Evolutionary conservation across 2,113 vertebrate genomes (phyloP).

Genomic region (Cinclus mexicanus): DNA sequence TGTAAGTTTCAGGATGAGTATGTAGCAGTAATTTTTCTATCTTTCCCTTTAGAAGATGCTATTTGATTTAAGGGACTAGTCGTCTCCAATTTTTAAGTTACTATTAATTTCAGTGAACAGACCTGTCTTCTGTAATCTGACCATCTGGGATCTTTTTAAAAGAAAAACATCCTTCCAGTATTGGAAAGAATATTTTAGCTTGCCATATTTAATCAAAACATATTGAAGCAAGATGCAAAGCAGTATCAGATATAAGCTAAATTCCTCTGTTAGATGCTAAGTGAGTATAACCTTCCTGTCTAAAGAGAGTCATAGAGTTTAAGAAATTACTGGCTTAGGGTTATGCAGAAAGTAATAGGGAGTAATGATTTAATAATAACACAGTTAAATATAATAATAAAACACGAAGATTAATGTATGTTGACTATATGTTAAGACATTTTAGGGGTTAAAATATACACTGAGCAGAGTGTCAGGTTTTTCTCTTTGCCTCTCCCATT

Average conservation of each 20-base stretch:
- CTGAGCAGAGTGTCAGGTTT: neutral
- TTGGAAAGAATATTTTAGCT: constrained; percentile 24
- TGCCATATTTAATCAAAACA: constrained; percentile 12
- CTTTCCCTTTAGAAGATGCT: neutral
- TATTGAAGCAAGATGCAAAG: constrained; percentile 34
- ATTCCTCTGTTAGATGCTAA: neutral
- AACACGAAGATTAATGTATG: neutral
- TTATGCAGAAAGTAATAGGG: neutral
- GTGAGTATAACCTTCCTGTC: neutral
- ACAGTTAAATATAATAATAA: neutral
- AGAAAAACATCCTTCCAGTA: neutral
- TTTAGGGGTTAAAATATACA: neutral
- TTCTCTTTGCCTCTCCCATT: neutral
- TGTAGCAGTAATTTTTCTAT: neutral
- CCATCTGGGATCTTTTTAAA: constrained; percentile 19
- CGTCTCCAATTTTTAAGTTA: neutral
- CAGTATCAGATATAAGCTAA: neutral
- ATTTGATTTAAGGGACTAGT: neutral
- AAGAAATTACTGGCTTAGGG: neutral
- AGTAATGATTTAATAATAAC: neutral
- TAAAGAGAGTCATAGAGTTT: neutral
- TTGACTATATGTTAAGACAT: neutral
- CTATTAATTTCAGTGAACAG: neutral
- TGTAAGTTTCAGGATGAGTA: neutral
- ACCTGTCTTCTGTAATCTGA: neutral